Percentiles rank a stretch among this genome's conserved stretches.
Evolutionary conservation across 2,888 invertebrate species (phyloP).

Genomic region (Camponotus fellah): DNA sequence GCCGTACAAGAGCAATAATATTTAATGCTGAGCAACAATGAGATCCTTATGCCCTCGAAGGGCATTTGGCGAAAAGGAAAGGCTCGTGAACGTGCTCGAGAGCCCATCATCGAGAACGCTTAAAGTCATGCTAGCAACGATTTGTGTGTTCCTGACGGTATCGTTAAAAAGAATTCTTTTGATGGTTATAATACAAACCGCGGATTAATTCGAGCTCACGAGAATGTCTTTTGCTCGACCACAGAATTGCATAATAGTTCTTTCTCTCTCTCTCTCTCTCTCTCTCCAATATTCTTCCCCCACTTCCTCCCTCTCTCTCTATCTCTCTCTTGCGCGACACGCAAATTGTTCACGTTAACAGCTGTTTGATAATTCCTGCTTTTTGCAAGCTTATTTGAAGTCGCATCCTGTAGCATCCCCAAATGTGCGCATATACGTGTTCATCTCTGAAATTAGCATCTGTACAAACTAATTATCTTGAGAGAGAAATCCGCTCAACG

Average conservation of each 20-base stretch:
- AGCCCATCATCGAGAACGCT: constrained; percentile 65
- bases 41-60: constrained; percentile 35
- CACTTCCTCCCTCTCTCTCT: not conserved
- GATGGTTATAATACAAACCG: constrained; percentile 70
- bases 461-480: constrained; percentile 34
- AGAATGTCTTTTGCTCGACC: constrained; percentile 62
- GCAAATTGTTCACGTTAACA: constrained; percentile 74
- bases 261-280: not conserved
- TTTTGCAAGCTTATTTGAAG: constrained; percentile 35
- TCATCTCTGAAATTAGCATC: constrained; percentile 22
- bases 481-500: constrained; percentile 24
- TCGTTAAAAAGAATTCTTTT: constrained; percentile 67
- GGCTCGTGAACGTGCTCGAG: constrained; percentile 55
- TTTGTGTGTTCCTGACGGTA: constrained; percentile 76
- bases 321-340: constrained; percentile 37
- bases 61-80: constrained; percentile 62
- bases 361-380: constrained; percentile 56
- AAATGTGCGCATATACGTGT: not conserved
- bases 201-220: constrained; percentile 76
- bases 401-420: not conserved
- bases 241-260: constrained; percentile 44
- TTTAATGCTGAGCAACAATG: constrained; percentile 42
- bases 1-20: constrained; percentile 23
- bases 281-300: not conserved
- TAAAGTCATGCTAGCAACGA: constrained; percentile 67